These are phyloP conservation scores for Diglossa cyanea DNA, from an alignment of 2,797 vertebrate genomes.

Conservation along the genomic window DNA sequence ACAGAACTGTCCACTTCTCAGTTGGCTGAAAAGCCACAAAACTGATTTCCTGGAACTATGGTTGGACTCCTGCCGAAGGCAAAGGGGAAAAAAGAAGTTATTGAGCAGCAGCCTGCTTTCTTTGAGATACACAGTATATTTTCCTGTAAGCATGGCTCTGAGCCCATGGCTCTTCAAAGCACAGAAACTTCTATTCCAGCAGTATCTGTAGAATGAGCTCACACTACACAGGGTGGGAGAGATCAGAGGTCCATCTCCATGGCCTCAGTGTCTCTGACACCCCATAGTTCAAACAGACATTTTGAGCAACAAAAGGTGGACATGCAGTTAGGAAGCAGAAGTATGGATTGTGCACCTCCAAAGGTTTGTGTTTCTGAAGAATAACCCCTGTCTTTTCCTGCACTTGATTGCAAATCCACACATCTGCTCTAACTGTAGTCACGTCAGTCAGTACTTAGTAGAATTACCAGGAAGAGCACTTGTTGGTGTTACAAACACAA, in stretches of 20 bases:
- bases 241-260: not conserved
- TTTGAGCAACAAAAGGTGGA: not conserved
- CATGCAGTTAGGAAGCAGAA: not conserved
- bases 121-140: not conserved
- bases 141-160: not conserved
- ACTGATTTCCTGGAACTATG: not conserved
- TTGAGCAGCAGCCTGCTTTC: not conserved
- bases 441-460: not conserved
- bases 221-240: not conserved
- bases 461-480: not conserved
- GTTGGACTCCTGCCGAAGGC: not conserved
- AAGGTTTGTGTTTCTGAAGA: not conserved
- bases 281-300: fast-evolving
- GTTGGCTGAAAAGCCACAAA: not conserved
- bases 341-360: not conserved
- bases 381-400: not conserved
- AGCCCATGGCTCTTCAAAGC: not conserved
- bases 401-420: not conserved
- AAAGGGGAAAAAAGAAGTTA: not conserved
- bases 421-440: not conserved
- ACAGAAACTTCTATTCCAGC: not conserved
- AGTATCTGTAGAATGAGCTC: not conserved
- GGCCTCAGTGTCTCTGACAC: not conserved
- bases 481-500: not conserved
- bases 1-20: not conserved